A percentile compares a stretch with the other conserved stretches of the same genome.
Evolutionary conservation across 2,888 invertebrate species (phyloP).

Genomic region (Brachyopa scutellaris): DNA sequence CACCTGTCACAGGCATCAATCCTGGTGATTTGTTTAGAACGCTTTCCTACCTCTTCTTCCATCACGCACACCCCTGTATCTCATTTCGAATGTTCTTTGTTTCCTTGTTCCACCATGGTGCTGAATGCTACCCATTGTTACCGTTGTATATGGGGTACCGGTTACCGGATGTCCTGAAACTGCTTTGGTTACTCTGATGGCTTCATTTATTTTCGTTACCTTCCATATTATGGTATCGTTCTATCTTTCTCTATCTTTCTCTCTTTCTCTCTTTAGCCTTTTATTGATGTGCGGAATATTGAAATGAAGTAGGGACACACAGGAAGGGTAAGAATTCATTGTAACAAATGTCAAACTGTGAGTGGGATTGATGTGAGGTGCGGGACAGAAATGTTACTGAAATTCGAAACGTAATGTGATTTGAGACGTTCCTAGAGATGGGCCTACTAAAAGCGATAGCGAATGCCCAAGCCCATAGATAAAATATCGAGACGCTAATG

Average conservation of each 20-base stretch:
- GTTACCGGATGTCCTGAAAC: conserved; percentile 44
- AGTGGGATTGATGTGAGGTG: conserved; percentile 51
- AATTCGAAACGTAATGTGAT: conserved; percentile 15
- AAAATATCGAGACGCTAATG: conserved; percentile 54
- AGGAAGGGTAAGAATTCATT: conserved; percentile 14
- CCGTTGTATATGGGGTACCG: conserved; percentile 3
- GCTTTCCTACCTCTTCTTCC: conserved; percentile 27
- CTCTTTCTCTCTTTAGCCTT: conserved; percentile 7
- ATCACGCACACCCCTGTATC: not conserved
- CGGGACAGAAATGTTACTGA: conserved; percentile 9
- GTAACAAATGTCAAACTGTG: conserved; percentile 60
- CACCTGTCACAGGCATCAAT: conserved; percentile 71
- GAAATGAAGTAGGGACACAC: conserved; percentile 15
- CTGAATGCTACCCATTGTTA: conserved; percentile 8
- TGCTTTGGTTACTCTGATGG: conserved; percentile 57
- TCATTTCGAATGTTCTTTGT: conserved; percentile 44
- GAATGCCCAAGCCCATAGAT: conserved; percentile 26
- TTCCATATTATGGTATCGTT: conserved; percentile 14
- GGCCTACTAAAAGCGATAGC: conserved; percentile 44
- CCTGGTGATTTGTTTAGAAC: conserved; percentile 69
- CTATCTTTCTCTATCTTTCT: too few relatives aligned
- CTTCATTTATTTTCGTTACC: conserved; percentile 71
- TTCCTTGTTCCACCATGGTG: not conserved
- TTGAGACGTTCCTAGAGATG: conserved; percentile 16
- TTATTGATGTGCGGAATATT: conserved; percentile 51